Base-by-base conservation (phyloP, 2,797 vertebrate species). In the Lithobates sylvaticus region DNA sequence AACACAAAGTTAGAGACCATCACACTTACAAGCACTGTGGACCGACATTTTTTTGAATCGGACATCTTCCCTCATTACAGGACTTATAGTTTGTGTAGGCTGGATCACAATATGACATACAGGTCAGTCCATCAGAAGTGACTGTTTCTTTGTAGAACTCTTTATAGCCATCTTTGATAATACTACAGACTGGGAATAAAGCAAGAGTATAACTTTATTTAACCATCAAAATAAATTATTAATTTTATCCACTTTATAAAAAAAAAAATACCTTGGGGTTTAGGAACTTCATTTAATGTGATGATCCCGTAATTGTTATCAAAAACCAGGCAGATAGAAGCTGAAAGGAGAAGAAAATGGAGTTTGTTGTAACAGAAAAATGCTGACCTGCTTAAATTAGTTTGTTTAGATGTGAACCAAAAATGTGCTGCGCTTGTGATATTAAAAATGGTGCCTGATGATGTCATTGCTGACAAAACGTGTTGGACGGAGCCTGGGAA, bases 11-110 rank as follows among this genome's bases (percentile, higher is more conserved):
- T 29, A 27, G 10, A 26, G 7, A 44, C 6, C 23, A 42, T 7
- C 36, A 65, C 29, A 81, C 79, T 81, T 16, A 81, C 79, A 26
- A 39, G 29, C 79, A 81, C 3, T 39, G 42, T 29, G 10, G 29
- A 23, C 79, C 81, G 12, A 23, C 64, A 1, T 27, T 0, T 1
- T 83, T 47, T 26, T 83, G 81, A n/a, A 83, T 42, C n/a, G 47
- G 18, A 29, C 81, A 83, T 72, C 9, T 58, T 8, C 81, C 81
- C 0, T 9, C 16, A 36, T 75, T 83, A 44, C 81, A 83, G 32
- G 10, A 1, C 1, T 7, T 3, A 64, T 44, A 65, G 10, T 74
- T 47, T 2, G 0, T 1, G 15, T 54, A 83, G 42, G 1, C 10
- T 0, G 18, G 36, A 75, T 75, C 72, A 26, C 81, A 83, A 58